Evolutionary conservation across 2,888 invertebrate genomes (phyloP).

Genomic region (Mantis religiosa): DNA sequence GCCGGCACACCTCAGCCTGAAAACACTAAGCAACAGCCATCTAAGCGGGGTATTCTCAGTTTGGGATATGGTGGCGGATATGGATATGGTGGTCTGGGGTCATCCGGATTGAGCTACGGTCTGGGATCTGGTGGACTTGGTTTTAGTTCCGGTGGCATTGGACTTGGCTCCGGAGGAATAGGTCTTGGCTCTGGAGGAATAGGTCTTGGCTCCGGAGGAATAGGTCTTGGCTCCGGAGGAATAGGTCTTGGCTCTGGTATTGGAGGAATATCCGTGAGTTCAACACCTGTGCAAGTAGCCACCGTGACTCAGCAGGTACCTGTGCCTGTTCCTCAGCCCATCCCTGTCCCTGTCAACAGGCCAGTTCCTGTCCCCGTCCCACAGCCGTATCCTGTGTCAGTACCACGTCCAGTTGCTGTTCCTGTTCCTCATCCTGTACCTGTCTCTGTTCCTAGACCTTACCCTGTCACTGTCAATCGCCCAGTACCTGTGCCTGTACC

Average conservation of each 20-base stretch:
- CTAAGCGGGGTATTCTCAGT: background rate
- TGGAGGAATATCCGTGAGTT: background rate
- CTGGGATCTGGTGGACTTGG: background rate
- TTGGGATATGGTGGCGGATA: background rate
- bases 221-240: background rate
- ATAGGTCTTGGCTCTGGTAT: background rate
- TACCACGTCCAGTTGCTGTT: background rate
- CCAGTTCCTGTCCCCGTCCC: background rate
- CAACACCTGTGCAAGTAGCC: background rate
- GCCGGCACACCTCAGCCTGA: background rate
- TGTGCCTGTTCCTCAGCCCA: background rate
- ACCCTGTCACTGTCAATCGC: background rate
- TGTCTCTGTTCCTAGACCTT: background rate
- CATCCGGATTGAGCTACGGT: background rate
- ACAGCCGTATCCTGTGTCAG: background rate
- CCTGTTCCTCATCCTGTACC: background rate
- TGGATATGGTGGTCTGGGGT: background rate
- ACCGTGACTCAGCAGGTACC: constrained; percentile 6
- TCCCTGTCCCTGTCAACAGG: constrained; percentile 8
- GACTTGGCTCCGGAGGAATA: background rate
- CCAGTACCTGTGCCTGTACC: background rate
- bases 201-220: background rate
- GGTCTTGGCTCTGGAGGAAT: background rate
- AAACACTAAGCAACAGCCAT: too few species aligned
- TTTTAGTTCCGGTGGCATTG: background rate